Evolutionary conservation across 37 sponge, comb jelly and placozoan genomes (phyloP).

Genomic region (Aplysina aerophoba): DNA sequence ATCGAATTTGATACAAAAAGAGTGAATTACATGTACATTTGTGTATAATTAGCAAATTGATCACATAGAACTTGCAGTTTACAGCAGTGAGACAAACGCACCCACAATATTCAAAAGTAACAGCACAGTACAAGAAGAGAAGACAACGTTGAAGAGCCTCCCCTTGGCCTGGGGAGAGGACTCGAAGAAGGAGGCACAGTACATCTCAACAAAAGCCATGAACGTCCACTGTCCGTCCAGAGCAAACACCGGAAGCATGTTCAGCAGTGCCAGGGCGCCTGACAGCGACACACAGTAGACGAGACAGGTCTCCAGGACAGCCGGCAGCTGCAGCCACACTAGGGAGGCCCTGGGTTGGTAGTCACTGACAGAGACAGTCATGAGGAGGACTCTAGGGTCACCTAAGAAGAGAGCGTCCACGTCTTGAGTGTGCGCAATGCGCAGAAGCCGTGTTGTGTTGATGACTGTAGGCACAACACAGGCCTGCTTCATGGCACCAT

Average conservation of each 20-base stretch:
- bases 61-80: background rate
- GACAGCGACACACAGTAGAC: constrained; percentile 86
- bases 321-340: constrained; percentile 74
- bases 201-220: constrained; percentile 69
- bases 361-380: constrained; percentile 54
- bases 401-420: constrained; percentile 82
- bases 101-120: background rate
- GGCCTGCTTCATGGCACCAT: constrained; percentile 21
- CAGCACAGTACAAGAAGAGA: background rate
- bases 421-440: constrained; percentile 70
- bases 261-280: constrained; percentile 90
- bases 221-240: constrained; percentile 94
- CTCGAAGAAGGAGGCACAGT: constrained; percentile 6
- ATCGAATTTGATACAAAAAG: no score
- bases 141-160: background rate
- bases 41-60: no score
- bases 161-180: background rate
- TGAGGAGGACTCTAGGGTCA: constrained; percentile 62
- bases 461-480: constrained; percentile 75
- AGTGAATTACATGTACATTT: background rate
- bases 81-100: background rate
- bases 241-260: constrained; percentile 86
- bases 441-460: constrained; percentile 48
- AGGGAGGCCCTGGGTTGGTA: constrained; percentile 52
- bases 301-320: constrained; percentile 69